phyloP scores from a whole-genome alignment of 1,140 invertebrate genomes.

The Drosophila equinoxialis region DNA sequence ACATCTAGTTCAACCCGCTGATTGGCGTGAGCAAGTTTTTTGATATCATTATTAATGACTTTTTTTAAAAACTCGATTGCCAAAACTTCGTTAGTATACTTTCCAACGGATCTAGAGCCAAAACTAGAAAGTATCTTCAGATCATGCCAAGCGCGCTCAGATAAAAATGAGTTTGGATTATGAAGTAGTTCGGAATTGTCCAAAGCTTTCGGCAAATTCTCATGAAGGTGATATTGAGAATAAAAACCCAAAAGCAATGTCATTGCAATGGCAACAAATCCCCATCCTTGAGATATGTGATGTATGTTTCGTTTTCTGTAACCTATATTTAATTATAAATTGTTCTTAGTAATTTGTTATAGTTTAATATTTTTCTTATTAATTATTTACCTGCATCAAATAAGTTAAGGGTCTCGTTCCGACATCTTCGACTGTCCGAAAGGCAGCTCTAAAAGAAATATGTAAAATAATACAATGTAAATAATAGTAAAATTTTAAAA shows the following conservation, averaged over 20 bases:
- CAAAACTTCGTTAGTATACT: neutral
- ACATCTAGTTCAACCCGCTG: neutral
- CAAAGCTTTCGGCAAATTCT: neutral
- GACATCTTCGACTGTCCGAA: neutral
- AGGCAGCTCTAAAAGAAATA: neutral
- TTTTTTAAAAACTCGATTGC: neutral
- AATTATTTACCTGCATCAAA: neutral
- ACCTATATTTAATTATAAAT: neutral
- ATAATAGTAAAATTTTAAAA: neutral
- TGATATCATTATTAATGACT: neutral
- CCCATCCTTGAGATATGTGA: slow-evolving; percentile 2
- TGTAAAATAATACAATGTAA: neutral
- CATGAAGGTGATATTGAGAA: neutral
- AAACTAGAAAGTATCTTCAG: neutral
- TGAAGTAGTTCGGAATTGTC: neutral
- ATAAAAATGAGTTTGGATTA: neutral
- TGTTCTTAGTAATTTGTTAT: neutral
- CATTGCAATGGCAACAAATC: neutral
- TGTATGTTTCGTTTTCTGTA: slow-evolving; percentile 3
- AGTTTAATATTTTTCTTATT: neutral
- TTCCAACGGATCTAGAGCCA: neutral
- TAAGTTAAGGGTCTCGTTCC: neutral
- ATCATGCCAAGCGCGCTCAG: neutral
- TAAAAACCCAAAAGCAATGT: neutral
- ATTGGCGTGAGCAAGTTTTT: neutral